Evolutionary conservation across 2,113 vertebrate genomes (phyloP).

Genomic region (Astur gentilis): DNA sequence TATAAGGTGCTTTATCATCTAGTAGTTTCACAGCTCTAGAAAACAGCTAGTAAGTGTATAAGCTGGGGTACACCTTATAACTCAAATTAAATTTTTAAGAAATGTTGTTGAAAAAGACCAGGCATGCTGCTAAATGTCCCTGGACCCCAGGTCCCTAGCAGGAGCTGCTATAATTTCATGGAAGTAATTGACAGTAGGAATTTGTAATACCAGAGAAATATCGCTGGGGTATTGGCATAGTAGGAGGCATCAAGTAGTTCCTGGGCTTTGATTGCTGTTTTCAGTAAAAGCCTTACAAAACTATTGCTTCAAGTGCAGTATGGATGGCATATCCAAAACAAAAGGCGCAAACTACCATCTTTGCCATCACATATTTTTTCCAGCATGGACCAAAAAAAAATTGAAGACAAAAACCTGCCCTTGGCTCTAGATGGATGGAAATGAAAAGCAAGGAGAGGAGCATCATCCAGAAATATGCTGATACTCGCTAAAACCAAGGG

Average conservation of each 20-base stretch:
- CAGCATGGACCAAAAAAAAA: neutral
- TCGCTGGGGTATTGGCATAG: rapidly evolving
- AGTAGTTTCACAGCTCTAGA: neutral
- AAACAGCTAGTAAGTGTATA: neutral
- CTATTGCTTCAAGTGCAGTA: neutral
- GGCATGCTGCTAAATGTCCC: neutral
- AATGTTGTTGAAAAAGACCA: neutral
- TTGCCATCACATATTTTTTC: neutral
- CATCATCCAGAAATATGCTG: neutral
- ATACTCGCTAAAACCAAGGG: neutral
- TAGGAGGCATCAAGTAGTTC: neutral
- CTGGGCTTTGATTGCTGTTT: neutral
- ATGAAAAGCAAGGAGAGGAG: neutral
- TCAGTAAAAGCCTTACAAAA: neutral
- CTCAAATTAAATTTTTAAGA: neutral
- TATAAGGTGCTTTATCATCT: neutral
- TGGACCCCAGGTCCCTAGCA: neutral
- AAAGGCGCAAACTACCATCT: neutral
- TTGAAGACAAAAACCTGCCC: neutral
- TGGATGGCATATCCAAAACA: neutral
- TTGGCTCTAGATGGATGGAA: neutral
- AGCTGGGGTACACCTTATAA: neutral
- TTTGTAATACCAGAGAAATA: neutral
- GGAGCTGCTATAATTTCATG: neutral
- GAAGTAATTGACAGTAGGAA: neutral